Evolutionary conservation across 2,113 vertebrate species (phyloP), one percentile per base, ranked within the genome.

Genomic region (Pristiophorus japonicus): DNA sequence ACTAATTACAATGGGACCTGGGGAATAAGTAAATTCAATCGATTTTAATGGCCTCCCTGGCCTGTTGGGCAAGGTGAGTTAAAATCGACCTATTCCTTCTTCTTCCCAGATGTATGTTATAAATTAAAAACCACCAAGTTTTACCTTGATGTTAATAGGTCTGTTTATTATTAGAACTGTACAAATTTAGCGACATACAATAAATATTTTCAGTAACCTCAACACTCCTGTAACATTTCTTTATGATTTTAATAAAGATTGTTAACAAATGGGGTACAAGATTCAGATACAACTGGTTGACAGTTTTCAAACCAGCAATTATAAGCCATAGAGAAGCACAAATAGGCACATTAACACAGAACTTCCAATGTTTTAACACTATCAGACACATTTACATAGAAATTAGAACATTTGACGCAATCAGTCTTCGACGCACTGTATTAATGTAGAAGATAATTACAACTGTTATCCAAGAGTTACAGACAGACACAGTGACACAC

Each of bases 201-300:
- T 87, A 87, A 87, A 87, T 87, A 87, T 87, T 87, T 90, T 59
- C 51, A 90, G 51, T 59, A 90, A 90, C 20, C 51, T 8, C 24
- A 30, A 90, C 70, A 51, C 84, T 90, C 24, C 24, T 90, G 27
- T 90, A 55, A 59, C n/a, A 81, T 8, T 59, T 59, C 59, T 42
- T 81, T 5, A 20, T 81, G 22, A 59, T 18, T 90, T 51, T 90
- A 30, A 90, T 90, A 90, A 90, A 90, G 27, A 45, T n/a, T 59
- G 24, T 90, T 90, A 90, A 55, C 27, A 90, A 90, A 90, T 90
- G 8, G 87, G 87, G 51, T 90, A 90, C 87, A 59, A 90, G 87
- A 90, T 55, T 90, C 87, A 90, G 87, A 59, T 59, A 55, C 87
- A 90, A 90, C 87, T 90, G 87, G 47, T 34, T 55, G 30, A 14